These are phyloP conservation scores for Tanytarsus gracilentus DNA, from an alignment of 2,888 invertebrate genomes.

Conservation along the genomic window DNA sequence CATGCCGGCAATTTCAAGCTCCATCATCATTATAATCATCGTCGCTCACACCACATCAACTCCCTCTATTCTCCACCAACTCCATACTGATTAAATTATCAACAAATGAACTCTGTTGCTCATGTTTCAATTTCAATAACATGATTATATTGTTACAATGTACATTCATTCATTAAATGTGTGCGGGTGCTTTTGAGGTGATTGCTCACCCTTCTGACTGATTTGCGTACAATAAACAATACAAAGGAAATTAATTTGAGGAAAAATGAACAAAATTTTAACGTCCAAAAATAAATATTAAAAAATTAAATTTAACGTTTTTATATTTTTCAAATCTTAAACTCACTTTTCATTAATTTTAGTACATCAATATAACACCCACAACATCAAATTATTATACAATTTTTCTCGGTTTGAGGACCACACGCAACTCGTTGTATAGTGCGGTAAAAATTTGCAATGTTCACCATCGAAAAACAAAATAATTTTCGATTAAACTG, in stretches of 20 bases:
- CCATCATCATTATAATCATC: too few relatives aligned
- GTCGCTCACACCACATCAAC: too few relatives aligned
- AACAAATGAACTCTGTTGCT: conserved; percentile 28
- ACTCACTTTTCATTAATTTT: neutral
- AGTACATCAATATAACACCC: neutral
- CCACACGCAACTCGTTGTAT: conserved; percentile 19
- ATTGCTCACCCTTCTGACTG: too few relatives aligned
- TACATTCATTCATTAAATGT: conserved; percentile 19
- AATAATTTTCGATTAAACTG: conserved; percentile 26
- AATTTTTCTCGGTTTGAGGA: neutral
- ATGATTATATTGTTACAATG: conserved; percentile 27
- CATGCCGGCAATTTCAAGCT: too few relatives aligned
- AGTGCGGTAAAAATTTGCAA: conserved; percentile 19
- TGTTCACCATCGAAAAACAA: too few relatives aligned
- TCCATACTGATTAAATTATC: conserved; percentile 22
- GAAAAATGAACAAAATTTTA: too few relatives aligned
- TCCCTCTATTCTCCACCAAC: neutral
- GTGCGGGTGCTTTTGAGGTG: neutral
- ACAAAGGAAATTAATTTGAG: too few relatives aligned
- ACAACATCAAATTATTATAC: neutral
- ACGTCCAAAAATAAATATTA: too few relatives aligned
- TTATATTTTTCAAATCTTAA: neutral
- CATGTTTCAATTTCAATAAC: conserved; percentile 28
- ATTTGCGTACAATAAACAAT: too few relatives aligned
- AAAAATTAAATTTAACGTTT: too few relatives aligned